Percentiles rank a stretch among this genome's conserved stretches.
These are phyloP conservation scores for Nymphalis polychloros DNA, from an alignment of 2,888 invertebrate species.

Conservation along the genomic window DNA sequence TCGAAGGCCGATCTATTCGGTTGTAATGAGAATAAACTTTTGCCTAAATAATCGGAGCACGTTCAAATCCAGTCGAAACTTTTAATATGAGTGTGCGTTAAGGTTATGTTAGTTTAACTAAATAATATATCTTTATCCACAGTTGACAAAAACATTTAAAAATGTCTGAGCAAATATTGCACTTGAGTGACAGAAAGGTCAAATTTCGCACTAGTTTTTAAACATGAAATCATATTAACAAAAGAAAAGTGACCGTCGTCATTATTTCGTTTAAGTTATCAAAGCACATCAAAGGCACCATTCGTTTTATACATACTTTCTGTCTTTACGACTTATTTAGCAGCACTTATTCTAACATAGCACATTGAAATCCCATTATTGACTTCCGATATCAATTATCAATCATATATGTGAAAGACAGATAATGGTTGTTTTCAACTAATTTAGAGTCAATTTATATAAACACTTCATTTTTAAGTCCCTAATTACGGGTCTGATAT, in stretches of 20 bases:
- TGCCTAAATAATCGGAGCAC: no score
- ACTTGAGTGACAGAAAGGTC: neutral
- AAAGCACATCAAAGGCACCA: conserved; percentile 2
- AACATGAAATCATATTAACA: neutral
- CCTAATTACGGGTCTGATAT: no score
- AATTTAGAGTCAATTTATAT: no score
- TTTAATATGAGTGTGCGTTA: neutral
- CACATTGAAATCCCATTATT: no score
- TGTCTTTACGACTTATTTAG: neutral
- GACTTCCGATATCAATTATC: no score
- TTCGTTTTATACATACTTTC: neutral
- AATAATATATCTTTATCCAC: neutral
- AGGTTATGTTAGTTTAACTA: neutral
- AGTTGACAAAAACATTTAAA: neutral
- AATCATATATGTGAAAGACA: no score
- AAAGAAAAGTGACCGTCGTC: neutral
- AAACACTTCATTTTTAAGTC: no score
- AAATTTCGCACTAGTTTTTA: neutral
- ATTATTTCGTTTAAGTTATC: neutral
- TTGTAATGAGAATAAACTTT: no score
- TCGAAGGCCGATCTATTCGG: no score
- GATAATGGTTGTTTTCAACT: no score
- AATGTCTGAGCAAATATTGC: neutral
- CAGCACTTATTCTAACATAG: no score
- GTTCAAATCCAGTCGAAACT: neutral